phyloP scores from a whole-genome alignment of 2,797 vertebrate genomes.

The Epinephelus awoara region DNA sequence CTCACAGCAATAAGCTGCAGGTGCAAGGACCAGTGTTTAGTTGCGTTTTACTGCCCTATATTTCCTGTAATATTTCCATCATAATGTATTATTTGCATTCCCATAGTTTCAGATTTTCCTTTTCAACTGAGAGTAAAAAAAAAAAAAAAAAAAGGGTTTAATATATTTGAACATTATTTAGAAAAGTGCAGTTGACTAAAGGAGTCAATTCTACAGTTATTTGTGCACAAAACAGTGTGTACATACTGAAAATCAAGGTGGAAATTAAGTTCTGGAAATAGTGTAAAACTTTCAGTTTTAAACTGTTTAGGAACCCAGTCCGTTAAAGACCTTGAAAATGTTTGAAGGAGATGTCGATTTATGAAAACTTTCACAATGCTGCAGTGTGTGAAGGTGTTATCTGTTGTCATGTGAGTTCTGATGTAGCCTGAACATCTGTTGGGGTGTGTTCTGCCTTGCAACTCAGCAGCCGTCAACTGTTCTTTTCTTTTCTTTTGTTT shows the following conservation, averaged over 20 bases:
- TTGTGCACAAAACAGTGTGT: not conserved
- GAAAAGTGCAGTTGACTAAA: not conserved
- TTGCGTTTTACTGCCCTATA: not conserved
- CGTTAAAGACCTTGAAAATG: slow-evolving; percentile 7
- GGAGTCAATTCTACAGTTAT: not conserved
- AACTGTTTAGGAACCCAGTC: not conserved
- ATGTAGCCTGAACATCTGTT: slow-evolving; percentile 47
- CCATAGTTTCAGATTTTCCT: not conserved
- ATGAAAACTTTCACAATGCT: slow-evolving; percentile 19
- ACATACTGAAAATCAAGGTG: not conserved
- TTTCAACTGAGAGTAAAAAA: not conserved
- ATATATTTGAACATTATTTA: not conserved
- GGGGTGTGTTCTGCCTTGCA: slow-evolving; percentile 16
- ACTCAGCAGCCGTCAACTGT: slow-evolving; percentile 9
- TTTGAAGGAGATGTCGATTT: slow-evolving; percentile 13
- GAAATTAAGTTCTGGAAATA: not conserved
- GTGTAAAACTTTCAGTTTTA: not conserved
- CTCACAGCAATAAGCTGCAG: not conserved
- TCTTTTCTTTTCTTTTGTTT: slow-evolving; percentile 13
- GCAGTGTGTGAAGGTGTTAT: slow-evolving; percentile 18
- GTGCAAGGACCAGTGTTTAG: not conserved
- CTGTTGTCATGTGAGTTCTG: slow-evolving; percentile 19
- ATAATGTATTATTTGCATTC: not conserved
- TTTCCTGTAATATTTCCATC: not conserved
- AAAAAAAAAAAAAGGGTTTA: not conserved